Conservation (phyloP, 2,797 vertebrate species). For the Avahi laniger region DNA sequence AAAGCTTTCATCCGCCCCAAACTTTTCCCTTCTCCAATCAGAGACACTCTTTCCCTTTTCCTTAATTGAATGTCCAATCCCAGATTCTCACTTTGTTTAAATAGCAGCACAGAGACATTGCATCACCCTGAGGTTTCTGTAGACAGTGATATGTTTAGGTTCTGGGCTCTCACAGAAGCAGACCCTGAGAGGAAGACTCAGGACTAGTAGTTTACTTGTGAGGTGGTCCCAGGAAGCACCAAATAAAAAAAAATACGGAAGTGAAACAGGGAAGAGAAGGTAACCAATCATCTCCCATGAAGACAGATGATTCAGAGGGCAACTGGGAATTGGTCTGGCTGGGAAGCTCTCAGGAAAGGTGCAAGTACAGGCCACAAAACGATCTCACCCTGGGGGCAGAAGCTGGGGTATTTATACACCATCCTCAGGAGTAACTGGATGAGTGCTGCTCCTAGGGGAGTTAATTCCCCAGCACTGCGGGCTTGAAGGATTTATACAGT, state of each 20-base stretch:
- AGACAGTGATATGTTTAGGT: not conserved
- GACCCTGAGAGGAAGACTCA: not conserved
- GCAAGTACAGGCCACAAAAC: not conserved
- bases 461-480: not conserved
- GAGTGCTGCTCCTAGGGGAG: not conserved
- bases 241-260: not conserved
- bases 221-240: not conserved
- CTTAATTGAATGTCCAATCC: not conserved
- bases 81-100: not conserved
- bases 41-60: not conserved
- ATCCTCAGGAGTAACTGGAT: not conserved
- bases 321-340: not conserved
- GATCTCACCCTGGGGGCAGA: not conserved
- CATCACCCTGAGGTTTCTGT: not conserved
- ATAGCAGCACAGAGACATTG: not conserved
- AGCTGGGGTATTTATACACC: not conserved
- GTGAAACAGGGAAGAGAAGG: not conserved
- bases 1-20: not conserved
- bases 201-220: not conserved
- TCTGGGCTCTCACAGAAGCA: not conserved
- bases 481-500: not conserved
- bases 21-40: not conserved
- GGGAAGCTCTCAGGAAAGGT: not conserved
- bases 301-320: not conserved
- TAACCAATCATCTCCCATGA: not conserved